phyloP scores from a whole-genome alignment of 2,113 vertebrate species.

The Myiozetetes cayanensis region DNA sequence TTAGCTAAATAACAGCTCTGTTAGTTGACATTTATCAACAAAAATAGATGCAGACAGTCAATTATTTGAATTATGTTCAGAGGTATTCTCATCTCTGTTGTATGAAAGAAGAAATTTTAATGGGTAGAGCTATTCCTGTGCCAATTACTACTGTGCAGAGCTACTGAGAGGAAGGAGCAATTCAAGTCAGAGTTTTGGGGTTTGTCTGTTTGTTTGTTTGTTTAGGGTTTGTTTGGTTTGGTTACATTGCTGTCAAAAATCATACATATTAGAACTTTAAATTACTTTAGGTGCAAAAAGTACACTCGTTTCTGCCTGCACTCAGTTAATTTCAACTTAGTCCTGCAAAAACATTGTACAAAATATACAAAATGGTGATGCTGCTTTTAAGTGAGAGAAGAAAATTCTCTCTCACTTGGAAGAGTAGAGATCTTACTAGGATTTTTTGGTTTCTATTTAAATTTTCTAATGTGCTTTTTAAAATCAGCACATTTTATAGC shows the following conservation, averaged over 20 bases:
- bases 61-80: slow-evolving; percentile 21
- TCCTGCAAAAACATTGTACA: not conserved
- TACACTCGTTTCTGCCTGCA: not conserved
- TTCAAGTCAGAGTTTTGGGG: not conserved
- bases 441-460: not conserved
- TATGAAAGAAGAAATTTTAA: not conserved
- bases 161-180: not conserved
- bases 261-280: not conserved
- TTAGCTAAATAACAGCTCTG: not conserved
- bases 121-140: not conserved
- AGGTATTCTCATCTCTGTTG: not conserved
- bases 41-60: slow-evolving; percentile 28
- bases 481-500: not conserved
- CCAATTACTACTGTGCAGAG: not conserved
- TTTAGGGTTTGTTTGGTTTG: not conserved
- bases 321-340: not conserved
- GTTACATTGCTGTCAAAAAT: not conserved
- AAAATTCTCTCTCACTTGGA: not conserved
- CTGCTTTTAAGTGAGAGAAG: not conserved
- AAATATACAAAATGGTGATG: not conserved
- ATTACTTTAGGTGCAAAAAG: not conserved
- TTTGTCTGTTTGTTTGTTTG: not conserved
- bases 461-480: not conserved
- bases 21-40: not conserved
- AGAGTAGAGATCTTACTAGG: not conserved